phyloP scores from a whole-genome alignment of 1,140 invertebrate species.

The Cotesia typhae region DNA sequence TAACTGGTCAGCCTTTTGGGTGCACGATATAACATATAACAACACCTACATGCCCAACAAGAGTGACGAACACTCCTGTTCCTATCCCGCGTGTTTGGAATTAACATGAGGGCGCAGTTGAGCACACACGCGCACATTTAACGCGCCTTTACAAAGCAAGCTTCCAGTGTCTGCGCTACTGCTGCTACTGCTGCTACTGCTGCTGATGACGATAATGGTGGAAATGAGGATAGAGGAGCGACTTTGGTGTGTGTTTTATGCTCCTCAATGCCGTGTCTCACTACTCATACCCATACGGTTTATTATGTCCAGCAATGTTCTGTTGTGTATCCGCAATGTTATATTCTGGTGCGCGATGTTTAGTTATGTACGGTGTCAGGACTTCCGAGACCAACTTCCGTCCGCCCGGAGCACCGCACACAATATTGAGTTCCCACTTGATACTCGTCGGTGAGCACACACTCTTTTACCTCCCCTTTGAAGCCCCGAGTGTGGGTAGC shows the following conservation, averaged over 20 bases:
- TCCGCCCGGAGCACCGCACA: conserved; percentile 19
- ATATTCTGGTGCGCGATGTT: too few species aligned
- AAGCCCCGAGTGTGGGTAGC: background rate
- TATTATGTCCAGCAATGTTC: background rate
- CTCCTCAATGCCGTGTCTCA: too few species aligned
- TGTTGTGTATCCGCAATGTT: background rate
- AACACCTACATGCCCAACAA: background rate
- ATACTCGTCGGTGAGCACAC: conserved; percentile 18
- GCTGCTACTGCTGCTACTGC: too few species aligned
- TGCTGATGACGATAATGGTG: background rate
- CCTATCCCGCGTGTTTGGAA: background rate
- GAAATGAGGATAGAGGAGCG: conserved; percentile 17
- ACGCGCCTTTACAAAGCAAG: conserved; percentile 24
- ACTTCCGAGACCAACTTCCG: conserved; percentile 40
- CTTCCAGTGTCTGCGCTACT: conserved; percentile 3
- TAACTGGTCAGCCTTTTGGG: too few species aligned
- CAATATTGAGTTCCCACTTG: conserved; percentile 31
- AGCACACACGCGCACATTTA: conserved; percentile 20
- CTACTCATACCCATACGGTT: too few species aligned
- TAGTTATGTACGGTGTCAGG: conserved; percentile 9
- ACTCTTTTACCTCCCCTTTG: conserved; percentile 13
- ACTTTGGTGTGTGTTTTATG: background rate
- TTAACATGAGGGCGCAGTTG: conserved; percentile 25
- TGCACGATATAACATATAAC: too few species aligned
- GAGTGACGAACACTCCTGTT: conserved; percentile 16